Evolutionary conservation across 2,888 invertebrate genomes (phyloP), one percentile per base, ranked within the genome.

Genomic region (Elgonia sp.): DNA sequence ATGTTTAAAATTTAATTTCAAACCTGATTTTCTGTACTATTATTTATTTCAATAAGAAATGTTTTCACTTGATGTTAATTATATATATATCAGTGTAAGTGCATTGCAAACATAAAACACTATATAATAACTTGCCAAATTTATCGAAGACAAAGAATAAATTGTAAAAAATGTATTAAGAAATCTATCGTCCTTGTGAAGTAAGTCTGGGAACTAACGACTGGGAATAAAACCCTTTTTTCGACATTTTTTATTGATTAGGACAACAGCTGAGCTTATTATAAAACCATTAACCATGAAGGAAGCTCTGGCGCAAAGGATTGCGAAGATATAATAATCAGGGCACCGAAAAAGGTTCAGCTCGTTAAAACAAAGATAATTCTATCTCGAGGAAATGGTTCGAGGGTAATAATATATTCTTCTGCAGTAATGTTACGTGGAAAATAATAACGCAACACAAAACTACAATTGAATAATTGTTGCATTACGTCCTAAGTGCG

Each of bases 251-350:
- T 89, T 84, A 86, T 81, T 86, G 89, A 90, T 90, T 90, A 86
- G 88, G 89, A 88, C 87, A 91, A 91, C 90, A 90, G 91, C 91
- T 90, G 90, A 90, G 89, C 91, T 92, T 92, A 92, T 92, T 92
- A 92, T 92, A 92, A 92, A 91, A 91, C 91, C 92, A 92, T 92
- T 92, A 92, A 91, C 84, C 80, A 57, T 46, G 60, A 57, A 60
- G 82, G 80, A 87, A 70, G 62, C 69, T 42, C 18, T 76, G 80
- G 50, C 70, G 67, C 18, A 60, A 67, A 83, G 76, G 72, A 81
- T 81, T 69, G 79, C 77, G 63, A 65, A 87, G 86, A 86, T 84
- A 84, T 86, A 89, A 89, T 86, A 89, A 87, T 89, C 84, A 81
- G 84, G 63, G 79, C 84, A 82, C 86, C 82, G 82, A 84, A 87